These are phyloP conservation scores for Marisa cornuarietis DNA, from an alignment of 1,140 invertebrate genomes.

Conservation along the genomic window DNA sequence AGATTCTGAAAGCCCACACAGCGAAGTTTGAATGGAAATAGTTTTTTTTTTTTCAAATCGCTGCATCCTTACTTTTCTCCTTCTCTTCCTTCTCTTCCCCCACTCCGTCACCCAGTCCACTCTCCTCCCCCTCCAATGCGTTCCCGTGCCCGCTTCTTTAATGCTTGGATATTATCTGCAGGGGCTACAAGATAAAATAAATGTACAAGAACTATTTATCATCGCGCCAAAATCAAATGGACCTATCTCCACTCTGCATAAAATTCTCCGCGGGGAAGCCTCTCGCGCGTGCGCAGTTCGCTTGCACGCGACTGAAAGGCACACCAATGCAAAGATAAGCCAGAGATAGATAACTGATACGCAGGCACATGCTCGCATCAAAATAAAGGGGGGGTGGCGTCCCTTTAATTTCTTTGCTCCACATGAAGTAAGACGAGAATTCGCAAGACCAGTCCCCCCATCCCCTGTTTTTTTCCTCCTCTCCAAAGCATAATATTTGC, in stretches of 20 bases:
- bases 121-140: not conserved
- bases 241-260: constrained; percentile 19
- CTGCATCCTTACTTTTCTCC: not conserved
- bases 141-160: not conserved
- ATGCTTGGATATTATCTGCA: constrained; percentile 19
- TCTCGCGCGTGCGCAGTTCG: constrained; percentile 18
- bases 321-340: constrained; percentile 5
- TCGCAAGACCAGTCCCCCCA: not conserved
- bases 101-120: too few species aligned
- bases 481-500: not conserved
- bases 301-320: constrained; percentile 17
- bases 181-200: constrained; percentile 25
- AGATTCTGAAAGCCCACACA: constrained; percentile 4
- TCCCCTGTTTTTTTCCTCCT: not conserved
- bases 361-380: constrained; percentile 10
- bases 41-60: not conserved
- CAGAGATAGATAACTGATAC: constrained; percentile 18
- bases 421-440: not conserved
- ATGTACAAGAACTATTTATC: constrained; percentile 21
- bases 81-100: too few species aligned
- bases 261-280: constrained; percentile 22
- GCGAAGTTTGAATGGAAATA: not conserved
- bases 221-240: constrained; percentile 22
- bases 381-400: constrained; percentile 2
- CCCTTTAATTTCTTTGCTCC: not conserved